Evolutionary conservation across 2,797 vertebrate genomes (phyloP).

Genomic region (Chaetodon trifasciatus): DNA sequence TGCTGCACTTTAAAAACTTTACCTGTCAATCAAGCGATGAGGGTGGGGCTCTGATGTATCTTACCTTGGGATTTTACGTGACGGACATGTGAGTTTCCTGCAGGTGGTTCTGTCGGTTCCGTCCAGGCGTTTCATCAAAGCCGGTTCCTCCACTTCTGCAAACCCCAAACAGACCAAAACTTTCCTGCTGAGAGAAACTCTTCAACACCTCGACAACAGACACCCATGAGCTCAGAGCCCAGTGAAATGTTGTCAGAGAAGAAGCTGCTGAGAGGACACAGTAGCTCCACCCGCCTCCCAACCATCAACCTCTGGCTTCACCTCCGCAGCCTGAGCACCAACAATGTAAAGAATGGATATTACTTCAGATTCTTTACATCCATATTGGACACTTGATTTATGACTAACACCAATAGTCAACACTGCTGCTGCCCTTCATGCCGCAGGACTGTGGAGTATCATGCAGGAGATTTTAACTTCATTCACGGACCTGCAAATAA

Average conservation of each 20-base stretch:
- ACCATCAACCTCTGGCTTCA: not conserved
- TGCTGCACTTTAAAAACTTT: conserved; percentile 37
- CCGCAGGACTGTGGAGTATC: no score
- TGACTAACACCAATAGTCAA: not conserved
- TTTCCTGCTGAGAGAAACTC: not conserved
- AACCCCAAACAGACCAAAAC: not conserved
- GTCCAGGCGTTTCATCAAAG: not conserved
- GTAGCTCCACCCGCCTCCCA: not conserved
- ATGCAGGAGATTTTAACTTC: no score
- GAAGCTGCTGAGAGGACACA: not conserved
- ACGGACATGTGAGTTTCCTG: not conserved
- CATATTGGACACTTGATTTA: not conserved
- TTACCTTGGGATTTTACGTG: not conserved
- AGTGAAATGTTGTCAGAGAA: not conserved
- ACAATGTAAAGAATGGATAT: not conserved
- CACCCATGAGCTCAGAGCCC: not conserved
- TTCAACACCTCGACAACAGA: no score
- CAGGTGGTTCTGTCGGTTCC: not conserved
- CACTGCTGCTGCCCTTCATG: no score
- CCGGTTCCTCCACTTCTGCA: not conserved
- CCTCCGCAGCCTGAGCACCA: not conserved
- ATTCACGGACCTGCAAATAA: no score
- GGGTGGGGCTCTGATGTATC: conserved; percentile 3
- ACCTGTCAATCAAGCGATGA: conserved; percentile 34
- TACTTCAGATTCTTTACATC: not conserved